Evolutionary conservation across 2,113 vertebrate species (phyloP), one percentile per base, ranked within the genome.

Genomic region (Mellivora capensis): DNA sequence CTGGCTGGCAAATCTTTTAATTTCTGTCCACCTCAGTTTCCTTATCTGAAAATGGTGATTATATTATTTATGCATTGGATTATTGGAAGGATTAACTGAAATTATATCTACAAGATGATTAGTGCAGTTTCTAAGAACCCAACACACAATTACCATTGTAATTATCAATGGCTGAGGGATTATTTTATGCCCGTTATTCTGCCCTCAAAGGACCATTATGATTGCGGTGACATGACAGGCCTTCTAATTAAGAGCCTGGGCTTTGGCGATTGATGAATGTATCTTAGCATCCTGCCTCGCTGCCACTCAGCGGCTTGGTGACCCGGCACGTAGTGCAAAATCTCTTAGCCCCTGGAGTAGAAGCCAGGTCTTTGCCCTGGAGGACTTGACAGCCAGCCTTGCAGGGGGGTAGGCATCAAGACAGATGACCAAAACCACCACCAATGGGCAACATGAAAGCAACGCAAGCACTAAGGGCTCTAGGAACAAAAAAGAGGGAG

Each of bases 101-200:
- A 93, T 64, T 27, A 39, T 44, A 42, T 34, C 62, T 91, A 49
- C 72, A 59, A 72, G 91, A 90, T 84, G 74, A 94, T 91, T 47
- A 80, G 72, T 23, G 20, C 42, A 42, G 57, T 79, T 91, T 93
- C 47, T 91, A 90, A 79, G 61, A 85, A 42, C 15, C 83, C n/a
- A 88, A 85, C 67, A 95, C 87, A 93, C 44, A 94, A 97, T 95
- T 67, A 80, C 92, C 29, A 57, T 7, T 82, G 17, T 82, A 94
- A 98, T 96, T 94, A 97, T 94, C 84, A 44, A 12, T 23, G 57
- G 87, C 59, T 2, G 1, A 57, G 61, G 8, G 14, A 64, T n/a
- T 67, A 95, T 97, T 98, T 96, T 94, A 97, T 0, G 3, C 94
- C 69, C 69, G 90, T 92, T 96, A 94, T 79, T 93, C 57, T 90